Base-by-base conservation (phyloP, 2,888 invertebrate species). In the Nysson spinosus region DNA sequence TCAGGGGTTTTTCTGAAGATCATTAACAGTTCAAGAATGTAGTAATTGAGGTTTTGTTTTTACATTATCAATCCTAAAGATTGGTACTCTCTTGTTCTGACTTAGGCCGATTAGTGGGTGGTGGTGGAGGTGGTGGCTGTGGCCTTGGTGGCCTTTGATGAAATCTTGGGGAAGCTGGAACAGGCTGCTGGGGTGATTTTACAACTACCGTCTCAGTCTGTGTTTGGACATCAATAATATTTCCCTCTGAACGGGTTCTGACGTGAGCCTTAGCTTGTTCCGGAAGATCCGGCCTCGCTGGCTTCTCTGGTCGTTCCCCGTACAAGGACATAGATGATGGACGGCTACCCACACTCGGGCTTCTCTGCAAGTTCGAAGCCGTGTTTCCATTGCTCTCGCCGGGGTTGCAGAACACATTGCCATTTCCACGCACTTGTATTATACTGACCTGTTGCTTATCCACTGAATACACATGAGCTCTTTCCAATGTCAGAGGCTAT, bases 401-500 rank as follows among this genome's bases (percentile, higher is more conserved):
- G 55, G 64, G 43, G 57, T 60, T 43, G 65, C 39, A 51, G 54
- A 58, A 37, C 44, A 26, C 55, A 58, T 62, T 65, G 67, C 62
- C 74, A 75, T 80, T 83, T 69, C 85, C 86, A 57, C 89, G 89
- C 65, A 92, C 91, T 82, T 91, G 90, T 55, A 92, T 91, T 77
- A 92, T 89, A 50, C 93, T 92, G 62, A 93, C 93, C 82, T 93
- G 93, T 64, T 93, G 93, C 85, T 93, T 93, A 83, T 93, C 92
- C 42, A 93, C 92, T 24, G 91, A 91, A 88, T 93, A 93, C 50
- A 93, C 89, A 85, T 93, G 93, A 40, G 93, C 91, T 78, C 91
- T 90, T 83, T 93, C 93, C 70, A 93, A 87, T 35, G 90, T 89
- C 11, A 87, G 70, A 20, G 82, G 84, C 87, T 87, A 79, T 64